Conservation (phyloP, 2,113 vertebrate species). For the Rattus rattus region DNA sequence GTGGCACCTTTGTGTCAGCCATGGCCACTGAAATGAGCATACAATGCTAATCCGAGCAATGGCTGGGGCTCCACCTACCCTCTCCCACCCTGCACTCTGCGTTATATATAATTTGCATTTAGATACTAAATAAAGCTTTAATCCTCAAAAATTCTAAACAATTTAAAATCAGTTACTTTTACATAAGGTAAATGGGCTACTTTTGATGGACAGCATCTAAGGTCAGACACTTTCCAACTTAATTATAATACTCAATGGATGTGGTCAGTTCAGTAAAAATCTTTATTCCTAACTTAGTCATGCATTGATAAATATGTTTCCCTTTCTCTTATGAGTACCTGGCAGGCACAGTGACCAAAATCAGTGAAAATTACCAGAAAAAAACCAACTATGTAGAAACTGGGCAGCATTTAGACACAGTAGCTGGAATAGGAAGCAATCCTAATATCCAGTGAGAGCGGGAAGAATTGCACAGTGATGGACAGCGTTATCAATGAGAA, state of each 20-base stretch:
- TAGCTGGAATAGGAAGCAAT: background rate
- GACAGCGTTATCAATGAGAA: background rate
- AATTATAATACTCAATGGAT: background rate
- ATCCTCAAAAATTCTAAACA: background rate
- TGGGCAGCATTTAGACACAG: background rate
- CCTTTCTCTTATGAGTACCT: background rate
- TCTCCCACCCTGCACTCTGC: background rate
- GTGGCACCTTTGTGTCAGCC: too few species aligned
- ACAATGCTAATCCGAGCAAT: background rate
- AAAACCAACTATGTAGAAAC: conserved; percentile 15
- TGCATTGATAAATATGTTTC: background rate
- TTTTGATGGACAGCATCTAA: background rate
- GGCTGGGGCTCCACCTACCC: background rate
- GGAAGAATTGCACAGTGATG: background rate
- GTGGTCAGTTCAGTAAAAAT: background rate
- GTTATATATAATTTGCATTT: too few species aligned
- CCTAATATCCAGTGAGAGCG: background rate
- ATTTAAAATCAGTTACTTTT: background rate
- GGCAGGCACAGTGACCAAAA: background rate
- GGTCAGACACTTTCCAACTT: background rate
- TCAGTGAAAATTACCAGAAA: background rate
- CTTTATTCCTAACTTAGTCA: conserved; percentile 30
- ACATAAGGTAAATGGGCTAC: background rate
- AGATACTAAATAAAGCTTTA: background rate
- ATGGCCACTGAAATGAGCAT: background rate